phyloP scores from a whole-genome alignment of 2,113 vertebrate species.

The Poeciliopsis retropinna region DNA sequence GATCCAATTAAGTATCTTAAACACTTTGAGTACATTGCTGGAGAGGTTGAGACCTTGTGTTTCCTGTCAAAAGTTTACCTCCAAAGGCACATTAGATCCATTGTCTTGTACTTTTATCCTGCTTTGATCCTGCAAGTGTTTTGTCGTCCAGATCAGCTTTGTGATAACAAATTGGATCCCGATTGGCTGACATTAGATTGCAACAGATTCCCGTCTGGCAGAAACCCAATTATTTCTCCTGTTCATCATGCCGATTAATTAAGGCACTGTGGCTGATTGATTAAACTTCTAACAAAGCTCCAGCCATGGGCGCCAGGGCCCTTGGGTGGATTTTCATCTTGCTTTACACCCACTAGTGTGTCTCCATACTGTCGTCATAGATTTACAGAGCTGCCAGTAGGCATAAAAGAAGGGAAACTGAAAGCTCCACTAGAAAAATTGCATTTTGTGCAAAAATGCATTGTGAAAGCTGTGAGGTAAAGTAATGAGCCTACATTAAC shows the following conservation, averaged over 20 bases:
- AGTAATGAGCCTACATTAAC: neutral
- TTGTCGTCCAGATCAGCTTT: conserved; percentile 56
- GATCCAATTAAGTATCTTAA: conserved; percentile 39
- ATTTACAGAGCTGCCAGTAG: conserved; percentile 29
- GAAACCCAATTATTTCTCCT: conserved; percentile 76
- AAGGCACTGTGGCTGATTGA: conserved; percentile 71
- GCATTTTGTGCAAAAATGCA: neutral
- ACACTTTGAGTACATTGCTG: neutral
- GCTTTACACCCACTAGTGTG: conserved; percentile 32
- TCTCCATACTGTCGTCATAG: conserved; percentile 41
- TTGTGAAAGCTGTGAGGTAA: no score
- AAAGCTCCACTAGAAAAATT: conserved; percentile 12
- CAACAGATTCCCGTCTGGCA: conserved; percentile 71
- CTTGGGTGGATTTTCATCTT: conserved; percentile 46
- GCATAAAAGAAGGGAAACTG: conserved; percentile 6
- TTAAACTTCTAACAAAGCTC: conserved; percentile 69
- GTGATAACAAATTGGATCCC: conserved; percentile 52
- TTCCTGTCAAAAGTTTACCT: conserved; percentile 20
- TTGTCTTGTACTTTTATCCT: conserved; percentile 49
- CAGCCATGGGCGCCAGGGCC: conserved; percentile 38
- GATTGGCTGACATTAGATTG: conserved; percentile 66
- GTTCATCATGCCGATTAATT: conserved; percentile 74
- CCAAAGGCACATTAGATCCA: conserved; percentile 28
- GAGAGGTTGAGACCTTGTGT: conserved; percentile 7
- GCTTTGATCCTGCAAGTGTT: conserved; percentile 50